phyloP scores from a whole-genome alignment of 2,797 vertebrate genomes.

The Siniperca scherzeri region DNA sequence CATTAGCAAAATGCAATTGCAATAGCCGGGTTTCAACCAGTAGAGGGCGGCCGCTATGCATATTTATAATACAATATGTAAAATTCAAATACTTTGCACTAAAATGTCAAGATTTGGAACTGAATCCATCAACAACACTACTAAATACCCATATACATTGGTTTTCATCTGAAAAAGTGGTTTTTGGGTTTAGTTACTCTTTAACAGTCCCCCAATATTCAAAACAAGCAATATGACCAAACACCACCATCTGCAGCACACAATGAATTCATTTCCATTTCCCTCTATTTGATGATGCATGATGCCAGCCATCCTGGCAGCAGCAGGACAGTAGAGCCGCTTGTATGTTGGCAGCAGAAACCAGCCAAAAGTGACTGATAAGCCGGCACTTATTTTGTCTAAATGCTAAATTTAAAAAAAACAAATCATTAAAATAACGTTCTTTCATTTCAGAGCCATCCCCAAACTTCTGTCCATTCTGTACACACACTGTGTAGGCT shows the following conservation, averaged over 20 bases:
- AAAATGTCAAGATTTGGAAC: too few relatives aligned
- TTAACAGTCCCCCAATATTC: not conserved
- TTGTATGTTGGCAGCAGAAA: not conserved
- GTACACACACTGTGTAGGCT: not conserved
- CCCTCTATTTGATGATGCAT: not conserved
- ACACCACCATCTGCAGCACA: not conserved
- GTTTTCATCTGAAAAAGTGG: too few relatives aligned
- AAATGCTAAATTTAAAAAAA: not conserved
- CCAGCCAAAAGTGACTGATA: not conserved
- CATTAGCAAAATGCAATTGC: too few relatives aligned
- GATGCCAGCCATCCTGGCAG: not conserved
- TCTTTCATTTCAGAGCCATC: not conserved
- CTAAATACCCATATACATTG: too few relatives aligned
- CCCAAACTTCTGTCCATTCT: not conserved
- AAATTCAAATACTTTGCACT: too few relatives aligned
- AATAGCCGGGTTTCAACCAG: too few relatives aligned
- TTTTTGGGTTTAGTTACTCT: too few relatives aligned
- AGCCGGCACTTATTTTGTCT: not conserved
- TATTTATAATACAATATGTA: too few relatives aligned
- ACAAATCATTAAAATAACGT: not conserved
- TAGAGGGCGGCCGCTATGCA: too few relatives aligned
- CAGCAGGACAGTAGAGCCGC: not conserved
- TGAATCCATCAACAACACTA: too few relatives aligned
- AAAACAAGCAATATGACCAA: not conserved
- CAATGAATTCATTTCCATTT: not conserved